Evolutionary conservation across 2,888 invertebrate species (phyloP).

Genomic region (Sarcophaga rosellei): DNA sequence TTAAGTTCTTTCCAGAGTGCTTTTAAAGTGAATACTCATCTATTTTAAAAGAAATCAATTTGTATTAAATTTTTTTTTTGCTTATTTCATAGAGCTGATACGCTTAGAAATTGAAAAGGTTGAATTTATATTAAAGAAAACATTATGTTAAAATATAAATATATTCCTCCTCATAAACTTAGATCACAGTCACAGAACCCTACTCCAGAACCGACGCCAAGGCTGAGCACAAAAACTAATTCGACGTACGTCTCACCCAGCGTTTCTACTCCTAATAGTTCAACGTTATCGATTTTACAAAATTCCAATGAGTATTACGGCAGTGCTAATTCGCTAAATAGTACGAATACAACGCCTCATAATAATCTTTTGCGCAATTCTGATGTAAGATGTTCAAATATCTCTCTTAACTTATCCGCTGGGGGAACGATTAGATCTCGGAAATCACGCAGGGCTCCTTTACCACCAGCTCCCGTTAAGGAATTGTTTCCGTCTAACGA

Average conservation of each 20-base stretch:
- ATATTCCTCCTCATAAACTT: slow-evolving; percentile 76
- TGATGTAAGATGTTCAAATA: slow-evolving; percentile 74
- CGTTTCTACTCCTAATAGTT: slow-evolving; percentile 45
- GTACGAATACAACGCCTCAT: slow-evolving; percentile 59
- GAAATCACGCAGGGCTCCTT: slow-evolving; percentile 75
- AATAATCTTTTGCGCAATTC: slow-evolving; percentile 73
- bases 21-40: slow-evolving; percentile 31
- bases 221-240: slow-evolving; percentile 72
- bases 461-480: slow-evolving; percentile 74
- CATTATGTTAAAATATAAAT: slow-evolving; percentile 79
- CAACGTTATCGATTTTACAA: slow-evolving; percentile 70
- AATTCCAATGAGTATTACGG: slow-evolving; percentile 75
- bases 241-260: not conserved
- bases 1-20: not conserved
- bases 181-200: slow-evolving; percentile 76
- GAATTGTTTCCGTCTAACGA: slow-evolving; percentile 72
- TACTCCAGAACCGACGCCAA: slow-evolving; percentile 76
- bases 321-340: slow-evolving; percentile 74
- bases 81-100: too few relatives aligned
- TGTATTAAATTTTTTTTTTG: not conserved
- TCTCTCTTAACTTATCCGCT: slow-evolving; percentile 74
- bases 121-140: slow-evolving; percentile 9
- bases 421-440: slow-evolving; percentile 75
- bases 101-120: too few relatives aligned
- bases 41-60: slow-evolving; percentile 31